Conservation (phyloP, 2,888 invertebrate species). For the Hymenopus coronatus region DNA sequence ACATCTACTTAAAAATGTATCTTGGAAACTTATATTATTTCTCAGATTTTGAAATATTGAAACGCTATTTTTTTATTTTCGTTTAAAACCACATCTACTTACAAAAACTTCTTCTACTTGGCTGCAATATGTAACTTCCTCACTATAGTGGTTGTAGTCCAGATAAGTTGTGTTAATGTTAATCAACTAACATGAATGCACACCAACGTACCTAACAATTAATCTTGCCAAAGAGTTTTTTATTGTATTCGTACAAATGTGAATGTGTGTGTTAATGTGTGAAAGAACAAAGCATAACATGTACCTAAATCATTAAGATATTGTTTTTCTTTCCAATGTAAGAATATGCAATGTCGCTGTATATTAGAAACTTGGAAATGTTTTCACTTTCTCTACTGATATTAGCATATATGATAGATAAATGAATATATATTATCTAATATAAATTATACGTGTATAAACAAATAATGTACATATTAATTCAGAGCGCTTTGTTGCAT, state of each 20-base stretch:
- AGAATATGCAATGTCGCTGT: background rate
- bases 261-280: background rate
- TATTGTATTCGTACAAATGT: background rate
- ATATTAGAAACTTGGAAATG: background rate
- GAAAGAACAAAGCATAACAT: background rate
- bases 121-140: background rate
- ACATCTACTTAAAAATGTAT: no score
- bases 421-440: constrained; percentile 15
- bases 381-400: constrained; percentile 22
- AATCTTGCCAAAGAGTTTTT: background rate
- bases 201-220: background rate
- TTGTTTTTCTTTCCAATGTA: background rate
- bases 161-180: background rate
- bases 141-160: background rate
- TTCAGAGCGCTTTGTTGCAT: constrained; percentile 18
- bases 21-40: no score
- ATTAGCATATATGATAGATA: constrained; percentile 1
- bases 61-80: no score
- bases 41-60: no score
- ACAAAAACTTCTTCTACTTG: background rate
- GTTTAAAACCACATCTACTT: no score
- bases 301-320: background rate
- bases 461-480: constrained; percentile 20
- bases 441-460: constrained; percentile 21
- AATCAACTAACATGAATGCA: background rate